Percentiles rank a stretch among this genome's conserved stretches.
phyloP scores from a whole-genome alignment of 23 tunicate genomes.

The Aplidium turbinatum region DNA sequence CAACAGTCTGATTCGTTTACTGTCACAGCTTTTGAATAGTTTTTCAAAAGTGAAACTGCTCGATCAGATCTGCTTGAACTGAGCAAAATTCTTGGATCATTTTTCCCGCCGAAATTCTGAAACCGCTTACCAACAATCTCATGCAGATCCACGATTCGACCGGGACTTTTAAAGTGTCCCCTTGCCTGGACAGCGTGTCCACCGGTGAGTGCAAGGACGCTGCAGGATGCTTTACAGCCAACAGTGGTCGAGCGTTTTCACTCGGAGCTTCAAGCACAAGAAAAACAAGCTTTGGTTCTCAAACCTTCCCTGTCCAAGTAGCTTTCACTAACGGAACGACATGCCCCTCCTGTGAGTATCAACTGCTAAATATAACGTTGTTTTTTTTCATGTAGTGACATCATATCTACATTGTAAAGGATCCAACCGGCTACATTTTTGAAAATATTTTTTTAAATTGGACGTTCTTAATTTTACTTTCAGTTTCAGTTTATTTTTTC shows the following conservation, averaged over 20 bases:
- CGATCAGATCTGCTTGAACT: too few species aligned
- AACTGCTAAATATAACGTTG: background rate
- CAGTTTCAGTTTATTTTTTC: too few species aligned
- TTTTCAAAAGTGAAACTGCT: too few species aligned
- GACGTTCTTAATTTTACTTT: too few species aligned
- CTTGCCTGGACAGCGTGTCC: slow-evolving; percentile 19
- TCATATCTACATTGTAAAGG: too few species aligned
- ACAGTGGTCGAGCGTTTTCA: slow-evolving; percentile 6
- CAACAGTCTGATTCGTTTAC: too few species aligned
- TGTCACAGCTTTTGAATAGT: too few species aligned
- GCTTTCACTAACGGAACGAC: slow-evolving; percentile 8
- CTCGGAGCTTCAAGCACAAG: slow-evolving; percentile 35
- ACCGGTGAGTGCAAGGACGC: slow-evolving; percentile 36
- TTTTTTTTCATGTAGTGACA: too few species aligned
- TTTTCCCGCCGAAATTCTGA: background rate
- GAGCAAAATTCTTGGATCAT: too few species aligned
- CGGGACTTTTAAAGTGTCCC: slow-evolving; percentile 31
- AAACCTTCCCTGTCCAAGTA: slow-evolving; percentile 29
- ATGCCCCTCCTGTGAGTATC: slow-evolving; percentile 23
- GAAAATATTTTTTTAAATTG: too few species aligned
- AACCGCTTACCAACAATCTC: background rate
- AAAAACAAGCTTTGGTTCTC: slow-evolving; percentile 14
- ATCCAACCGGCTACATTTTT: too few species aligned
- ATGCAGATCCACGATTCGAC: slow-evolving; percentile 21
- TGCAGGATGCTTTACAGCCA: slow-evolving; percentile 19